Evolutionary conservation across 2,888 invertebrate genomes (phyloP).

Genomic region (Acleris laterana): DNA sequence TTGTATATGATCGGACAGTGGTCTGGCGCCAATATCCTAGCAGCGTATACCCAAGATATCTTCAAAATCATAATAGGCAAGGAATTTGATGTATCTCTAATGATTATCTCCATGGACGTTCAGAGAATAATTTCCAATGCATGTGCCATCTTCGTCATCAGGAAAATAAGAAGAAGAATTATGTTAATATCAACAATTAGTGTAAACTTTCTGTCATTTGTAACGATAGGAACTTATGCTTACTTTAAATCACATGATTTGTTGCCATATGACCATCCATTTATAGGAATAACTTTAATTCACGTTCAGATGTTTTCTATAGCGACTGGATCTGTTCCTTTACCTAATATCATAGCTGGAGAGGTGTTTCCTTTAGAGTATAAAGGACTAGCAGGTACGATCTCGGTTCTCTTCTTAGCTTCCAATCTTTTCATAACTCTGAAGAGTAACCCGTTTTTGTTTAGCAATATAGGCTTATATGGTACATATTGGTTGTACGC

Average conservation of each 20-base stretch:
- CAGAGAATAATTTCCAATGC: constrained; percentile 47
- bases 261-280: constrained; percentile 35
- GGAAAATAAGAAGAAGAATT: constrained; percentile 20
- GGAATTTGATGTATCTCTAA: constrained; percentile 39
- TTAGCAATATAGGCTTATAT: constrained; percentile 45
- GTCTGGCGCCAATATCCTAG: constrained; percentile 48
- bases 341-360: constrained; percentile 44
- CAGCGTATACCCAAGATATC: constrained; percentile 45
- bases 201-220: constrained; percentile 19
- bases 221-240: constrained; percentile 22
- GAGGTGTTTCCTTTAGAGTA: constrained; percentile 48
- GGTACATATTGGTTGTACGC: constrained; percentile 42
- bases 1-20: constrained; percentile 47
- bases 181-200: constrained; percentile 27
- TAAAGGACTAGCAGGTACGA: constrained; percentile 51
- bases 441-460: constrained; percentile 47
- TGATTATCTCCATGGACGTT: constrained; percentile 42
- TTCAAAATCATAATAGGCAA: constrained; percentile 42
- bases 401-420: constrained; percentile 50
- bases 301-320: constrained; percentile 45
- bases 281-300: constrained; percentile 40
- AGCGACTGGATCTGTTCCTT: constrained; percentile 43
- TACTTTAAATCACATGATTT: constrained; percentile 19
- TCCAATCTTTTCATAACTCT: constrained; percentile 46
- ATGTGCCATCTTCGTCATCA: constrained; percentile 44